phyloP scores from a whole-genome alignment of 92 coral and sea anemone genomes.

The Epizoanthus stellaris region DNA sequence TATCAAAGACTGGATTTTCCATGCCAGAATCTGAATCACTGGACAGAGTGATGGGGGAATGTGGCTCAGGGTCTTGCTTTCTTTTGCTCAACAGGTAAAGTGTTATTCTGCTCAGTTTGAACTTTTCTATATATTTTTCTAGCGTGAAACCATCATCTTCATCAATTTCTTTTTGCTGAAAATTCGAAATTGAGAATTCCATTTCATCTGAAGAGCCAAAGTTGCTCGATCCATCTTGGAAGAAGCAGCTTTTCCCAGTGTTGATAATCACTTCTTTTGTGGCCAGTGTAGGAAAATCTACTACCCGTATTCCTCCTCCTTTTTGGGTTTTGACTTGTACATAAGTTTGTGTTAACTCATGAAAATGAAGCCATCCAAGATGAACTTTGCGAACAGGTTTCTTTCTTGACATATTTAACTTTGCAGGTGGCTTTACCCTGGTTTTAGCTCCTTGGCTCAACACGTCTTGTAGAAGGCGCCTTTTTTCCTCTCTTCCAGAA shows the following conservation, averaged over 20 bases:
- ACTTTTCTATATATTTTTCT: constrained; percentile 11
- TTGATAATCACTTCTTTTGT: constrained; percentile 13
- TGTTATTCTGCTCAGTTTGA: constrained; percentile 16
- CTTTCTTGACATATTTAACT: constrained; percentile 16
- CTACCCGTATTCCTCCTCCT: constrained; percentile 57
- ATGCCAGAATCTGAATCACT: neutral
- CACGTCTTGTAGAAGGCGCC: constrained; percentile 43
- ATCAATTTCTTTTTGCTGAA: constrained; percentile 28
- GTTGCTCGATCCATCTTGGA: constrained; percentile 29
- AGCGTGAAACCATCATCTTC: neutral
- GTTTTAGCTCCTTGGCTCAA: constrained; percentile 25
- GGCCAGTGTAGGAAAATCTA: constrained; percentile 44
- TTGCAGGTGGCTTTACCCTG: constrained; percentile 3
- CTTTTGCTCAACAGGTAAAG: constrained; percentile 22
- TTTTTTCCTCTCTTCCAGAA: constrained; percentile 31
- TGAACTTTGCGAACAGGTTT: constrained; percentile 47
- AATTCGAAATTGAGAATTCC: constrained; percentile 34
- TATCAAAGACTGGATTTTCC: neutral
- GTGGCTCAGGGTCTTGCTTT: constrained; percentile 13
- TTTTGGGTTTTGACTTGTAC: constrained; percentile 37
- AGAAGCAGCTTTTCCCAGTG: constrained; percentile 22
- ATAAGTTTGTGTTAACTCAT: constrained; percentile 16
- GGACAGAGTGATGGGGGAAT: neutral
- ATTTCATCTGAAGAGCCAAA: constrained; percentile 38
- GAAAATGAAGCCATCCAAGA: constrained; percentile 52